Evolutionary conservation across 2,888 invertebrate genomes (phyloP).

Genomic region (Zootermopsis nevadensis): DNA sequence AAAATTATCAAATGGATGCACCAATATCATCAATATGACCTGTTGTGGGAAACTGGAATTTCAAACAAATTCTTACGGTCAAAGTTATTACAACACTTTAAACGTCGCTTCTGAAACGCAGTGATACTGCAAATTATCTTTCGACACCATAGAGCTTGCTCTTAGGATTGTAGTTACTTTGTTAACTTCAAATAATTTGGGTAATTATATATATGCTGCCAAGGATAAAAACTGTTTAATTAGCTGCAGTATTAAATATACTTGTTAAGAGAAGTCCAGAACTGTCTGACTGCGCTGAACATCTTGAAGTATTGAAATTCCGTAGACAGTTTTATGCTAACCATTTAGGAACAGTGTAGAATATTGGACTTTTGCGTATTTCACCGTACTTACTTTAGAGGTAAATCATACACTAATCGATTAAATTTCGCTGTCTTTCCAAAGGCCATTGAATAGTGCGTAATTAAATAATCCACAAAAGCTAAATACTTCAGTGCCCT

Average conservation of each 20-base stretch:
- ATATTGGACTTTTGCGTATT: background rate
- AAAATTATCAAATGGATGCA: too few relatives aligned
- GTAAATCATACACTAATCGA: background rate
- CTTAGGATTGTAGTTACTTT: too few relatives aligned
- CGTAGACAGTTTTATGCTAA: background rate
- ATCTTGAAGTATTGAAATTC: background rate
- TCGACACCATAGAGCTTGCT: too few relatives aligned
- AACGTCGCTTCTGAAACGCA: too few relatives aligned
- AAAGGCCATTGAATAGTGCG: conserved; percentile 27
- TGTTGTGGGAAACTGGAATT: background rate
- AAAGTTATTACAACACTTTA: too few relatives aligned
- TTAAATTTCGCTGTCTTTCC: conserved; percentile 23
- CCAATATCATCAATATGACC: too few relatives aligned
- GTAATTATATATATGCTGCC: too few relatives aligned
- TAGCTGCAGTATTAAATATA: background rate
- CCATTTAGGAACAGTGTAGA: background rate
- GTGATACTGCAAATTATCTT: too few relatives aligned
- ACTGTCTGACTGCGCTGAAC: background rate
- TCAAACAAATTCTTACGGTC: background rate
- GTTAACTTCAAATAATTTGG: too few relatives aligned
- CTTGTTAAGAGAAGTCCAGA: background rate
- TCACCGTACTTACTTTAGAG: background rate
- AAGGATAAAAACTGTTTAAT: too few relatives aligned
- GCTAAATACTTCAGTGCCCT: conserved; percentile 11
- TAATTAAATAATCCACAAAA: conserved; percentile 20